Conservation (phyloP, 92 coral and sea anemone genomes). For the Nematostella vectensis region DNA sequence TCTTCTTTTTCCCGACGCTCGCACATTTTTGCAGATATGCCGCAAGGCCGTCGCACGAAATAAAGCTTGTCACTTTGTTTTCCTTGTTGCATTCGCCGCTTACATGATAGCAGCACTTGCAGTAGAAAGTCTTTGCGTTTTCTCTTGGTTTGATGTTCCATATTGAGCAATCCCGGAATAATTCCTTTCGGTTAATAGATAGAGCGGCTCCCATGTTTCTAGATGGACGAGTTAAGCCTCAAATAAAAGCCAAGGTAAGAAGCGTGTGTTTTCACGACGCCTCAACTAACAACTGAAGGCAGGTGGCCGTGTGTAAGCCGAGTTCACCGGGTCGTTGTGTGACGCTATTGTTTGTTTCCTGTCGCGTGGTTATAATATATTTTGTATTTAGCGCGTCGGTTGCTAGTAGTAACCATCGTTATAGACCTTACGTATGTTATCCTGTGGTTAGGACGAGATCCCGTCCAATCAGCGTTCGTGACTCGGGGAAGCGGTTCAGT, state of each 20-base stretch:
- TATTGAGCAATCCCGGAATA: constrained; percentile 69
- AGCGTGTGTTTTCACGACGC: constrained; percentile 57
- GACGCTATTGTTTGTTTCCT: constrained; percentile 41
- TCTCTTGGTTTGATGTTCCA: constrained; percentile 78
- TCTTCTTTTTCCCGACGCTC: constrained; percentile 80
- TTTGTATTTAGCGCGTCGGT: constrained; percentile 51
- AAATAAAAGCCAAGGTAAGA: too few relatives aligned
- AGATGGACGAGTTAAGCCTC: too few relatives aligned
- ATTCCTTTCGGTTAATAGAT: constrained; percentile 69
- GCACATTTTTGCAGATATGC: constrained; percentile 97
- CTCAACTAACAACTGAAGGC: constrained; percentile 37
- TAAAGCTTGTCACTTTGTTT: constrained; percentile 55
- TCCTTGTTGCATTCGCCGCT: constrained; percentile 50
- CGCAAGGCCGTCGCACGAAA: constrained; percentile 79
- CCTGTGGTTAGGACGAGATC: constrained; percentile 7
- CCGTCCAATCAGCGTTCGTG: constrained; percentile 39
- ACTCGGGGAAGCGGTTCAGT: background rate
- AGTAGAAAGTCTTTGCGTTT: constrained; percentile 55
- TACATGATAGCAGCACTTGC: constrained; percentile 75
- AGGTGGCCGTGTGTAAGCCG: constrained; percentile 72
- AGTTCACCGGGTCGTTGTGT: constrained; percentile 56
- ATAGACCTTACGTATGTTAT: constrained; percentile 49
- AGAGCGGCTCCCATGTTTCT: constrained; percentile 88
- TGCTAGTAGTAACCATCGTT: constrained; percentile 46
- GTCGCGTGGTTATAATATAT: constrained; percentile 55